Conservation (phyloP, 30 jellyfish, hydroid and myxozoan genomes). For the Turritopsis dohrnii region DNA sequence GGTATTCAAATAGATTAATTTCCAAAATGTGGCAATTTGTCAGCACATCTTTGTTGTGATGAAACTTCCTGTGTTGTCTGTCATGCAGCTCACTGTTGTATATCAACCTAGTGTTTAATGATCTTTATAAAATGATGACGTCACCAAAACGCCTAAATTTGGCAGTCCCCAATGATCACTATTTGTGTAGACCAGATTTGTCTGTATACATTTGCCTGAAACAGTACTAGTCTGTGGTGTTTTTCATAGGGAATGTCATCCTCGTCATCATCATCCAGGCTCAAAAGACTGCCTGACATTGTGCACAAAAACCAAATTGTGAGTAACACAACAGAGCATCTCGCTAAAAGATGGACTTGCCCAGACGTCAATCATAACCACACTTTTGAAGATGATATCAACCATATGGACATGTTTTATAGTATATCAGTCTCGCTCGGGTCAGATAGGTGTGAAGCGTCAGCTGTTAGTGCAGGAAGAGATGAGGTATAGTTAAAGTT, state of each 20-base stretch:
- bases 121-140: too few relatives aligned
- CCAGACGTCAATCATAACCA: neutral
- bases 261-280: neutral
- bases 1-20: neutral
- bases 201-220: neutral
- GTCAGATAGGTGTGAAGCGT: neutral
- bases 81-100: too few relatives aligned
- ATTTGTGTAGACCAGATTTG: too few relatives aligned
- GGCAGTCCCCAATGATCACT: too few relatives aligned
- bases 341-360: neutral
- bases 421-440: neutral
- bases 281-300: neutral
- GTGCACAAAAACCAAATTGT: neutral
- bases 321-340: neutral
- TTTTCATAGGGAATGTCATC: neutral
- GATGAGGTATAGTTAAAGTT: neutral
- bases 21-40: neutral
- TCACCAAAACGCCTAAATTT: too few relatives aligned
- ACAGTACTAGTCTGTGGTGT: neutral
- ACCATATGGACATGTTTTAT: neutral
- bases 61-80: too few relatives aligned
- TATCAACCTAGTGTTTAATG: too few relatives aligned
- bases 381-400: neutral
- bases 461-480: neutral
- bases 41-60: too few relatives aligned